These are phyloP conservation scores for Pseudomyrmex dendroicus DNA, from an alignment of 1,140 invertebrate species.

Conservation along the genomic window DNA sequence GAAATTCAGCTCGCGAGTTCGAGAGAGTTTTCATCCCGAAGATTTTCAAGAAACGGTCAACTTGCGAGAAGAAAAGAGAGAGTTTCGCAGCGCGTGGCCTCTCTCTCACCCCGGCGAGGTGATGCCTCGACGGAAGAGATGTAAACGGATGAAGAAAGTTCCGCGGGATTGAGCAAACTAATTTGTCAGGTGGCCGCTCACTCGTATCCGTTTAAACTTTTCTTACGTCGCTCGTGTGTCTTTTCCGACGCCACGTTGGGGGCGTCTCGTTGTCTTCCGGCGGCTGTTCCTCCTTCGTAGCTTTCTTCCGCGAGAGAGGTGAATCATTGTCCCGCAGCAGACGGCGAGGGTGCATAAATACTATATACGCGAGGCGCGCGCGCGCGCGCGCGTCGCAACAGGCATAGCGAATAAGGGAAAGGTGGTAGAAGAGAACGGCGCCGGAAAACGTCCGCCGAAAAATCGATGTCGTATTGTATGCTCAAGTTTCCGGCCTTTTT, in stretches of 20 bases:
- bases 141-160: constrained; percentile 60
- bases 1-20: constrained; percentile 2
- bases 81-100: constrained; percentile 14
- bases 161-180: constrained; percentile 42
- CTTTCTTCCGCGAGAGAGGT: neutral
- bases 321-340: constrained; percentile 56
- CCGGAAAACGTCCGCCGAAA: constrained; percentile 4
- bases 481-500: constrained; percentile 60
- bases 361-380: constrained; percentile 20
- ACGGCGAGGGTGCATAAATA: constrained; percentile 42
- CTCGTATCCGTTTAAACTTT: constrained; percentile 56
- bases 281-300: constrained; percentile 24
- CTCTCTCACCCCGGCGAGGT: neutral
- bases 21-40: neutral
- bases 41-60: constrained; percentile 7
- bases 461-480: constrained; percentile 61
- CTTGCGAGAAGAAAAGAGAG: neutral
- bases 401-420: constrained; percentile 16
- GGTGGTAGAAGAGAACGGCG: neutral
- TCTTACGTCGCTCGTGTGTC: constrained; percentile 40
- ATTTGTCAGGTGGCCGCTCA: constrained; percentile 53
- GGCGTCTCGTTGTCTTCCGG: neutral
- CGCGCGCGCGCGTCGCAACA: constrained; percentile 7
- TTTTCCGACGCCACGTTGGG: constrained; percentile 21
- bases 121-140: constrained; percentile 27